Conservation (phyloP, 2,888 invertebrate genomes). For the Temnothorax rugatulus region DNA sequence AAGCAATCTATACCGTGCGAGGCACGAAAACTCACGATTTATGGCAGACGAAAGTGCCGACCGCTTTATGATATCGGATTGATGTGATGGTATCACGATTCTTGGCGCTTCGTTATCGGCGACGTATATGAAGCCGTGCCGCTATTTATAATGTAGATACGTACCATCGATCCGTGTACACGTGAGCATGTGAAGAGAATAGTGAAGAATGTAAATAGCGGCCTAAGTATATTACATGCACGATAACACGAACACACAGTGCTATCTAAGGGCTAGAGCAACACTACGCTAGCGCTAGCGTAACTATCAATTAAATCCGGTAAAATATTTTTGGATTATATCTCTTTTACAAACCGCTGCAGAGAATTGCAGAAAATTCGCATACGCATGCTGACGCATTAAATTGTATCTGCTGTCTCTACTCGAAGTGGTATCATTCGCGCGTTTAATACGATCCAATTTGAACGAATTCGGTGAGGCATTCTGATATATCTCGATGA, state of each 20-base stretch:
- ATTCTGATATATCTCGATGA: neutral
- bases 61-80: constrained; percentile 22
- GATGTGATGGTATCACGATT: constrained; percentile 12
- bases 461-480: neutral
- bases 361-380: neutral
- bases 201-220: constrained; percentile 46
- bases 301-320: neutral
- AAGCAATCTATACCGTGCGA: neutral
- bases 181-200: constrained; percentile 68
- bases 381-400: neutral
- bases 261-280: constrained; percentile 10
- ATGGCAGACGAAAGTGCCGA: neutral
- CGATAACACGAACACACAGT: constrained; percentile 40
- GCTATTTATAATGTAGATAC: constrained; percentile 56
- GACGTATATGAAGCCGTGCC: neutral
- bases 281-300: neutral
- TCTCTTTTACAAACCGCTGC: neutral
- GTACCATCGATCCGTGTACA: constrained; percentile 66
- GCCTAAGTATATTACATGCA: constrained; percentile 46
- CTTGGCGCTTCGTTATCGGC: constrained; percentile 31
- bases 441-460: neutral
- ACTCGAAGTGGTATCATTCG: neutral
- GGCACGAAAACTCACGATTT: constrained; percentile 13
- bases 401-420: neutral
- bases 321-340: neutral